Percentiles rank a stretch among this genome's conserved stretches.
Evolutionary conservation across 2,888 invertebrate species (phyloP).

Genomic region (Cynaeus angustus): DNA sequence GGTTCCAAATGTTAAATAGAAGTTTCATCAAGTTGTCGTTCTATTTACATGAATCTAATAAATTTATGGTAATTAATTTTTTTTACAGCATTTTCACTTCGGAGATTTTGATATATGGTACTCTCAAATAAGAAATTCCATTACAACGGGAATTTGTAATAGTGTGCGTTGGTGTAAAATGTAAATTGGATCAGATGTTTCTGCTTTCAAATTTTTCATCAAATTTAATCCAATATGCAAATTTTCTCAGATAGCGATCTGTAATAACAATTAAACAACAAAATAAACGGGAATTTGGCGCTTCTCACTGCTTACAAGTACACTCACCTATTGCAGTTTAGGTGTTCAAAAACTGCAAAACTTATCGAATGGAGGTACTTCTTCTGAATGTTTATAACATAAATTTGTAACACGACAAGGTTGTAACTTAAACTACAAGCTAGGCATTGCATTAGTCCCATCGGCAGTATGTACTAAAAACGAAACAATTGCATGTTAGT

Average conservation of each 20-base stretch:
- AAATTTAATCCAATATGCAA: conserved; percentile 30
- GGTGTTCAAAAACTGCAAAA: too few species aligned
- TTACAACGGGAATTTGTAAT: conserved; percentile 24
- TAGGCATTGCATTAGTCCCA: too few species aligned
- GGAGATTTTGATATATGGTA: conserved; percentile 9
- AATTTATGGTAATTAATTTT: conserved; percentile 13
- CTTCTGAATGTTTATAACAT: too few species aligned
- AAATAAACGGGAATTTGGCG: too few species aligned
- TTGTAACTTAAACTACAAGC: too few species aligned
- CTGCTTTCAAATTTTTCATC: conserved; percentile 25
- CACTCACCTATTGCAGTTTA: too few species aligned
- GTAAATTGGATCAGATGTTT: conserved; percentile 37
- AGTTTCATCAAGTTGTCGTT: conserved; percentile 3
- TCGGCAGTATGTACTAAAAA: too few species aligned
- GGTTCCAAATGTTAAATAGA: not conserved
- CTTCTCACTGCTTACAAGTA: too few species aligned
- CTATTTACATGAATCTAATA: not conserved
- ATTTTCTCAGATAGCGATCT: not conserved
- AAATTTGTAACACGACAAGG: too few species aligned
- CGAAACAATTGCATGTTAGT: too few species aligned
- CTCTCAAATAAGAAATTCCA: conserved; percentile 14
- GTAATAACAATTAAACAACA: too few species aligned
- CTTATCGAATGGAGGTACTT: too few species aligned
- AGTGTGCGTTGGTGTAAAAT: conserved; percentile 33
- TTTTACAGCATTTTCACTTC: not conserved